phyloP scores from a whole-genome alignment of 2,888 invertebrate species.

The Melieria picta region DNA sequence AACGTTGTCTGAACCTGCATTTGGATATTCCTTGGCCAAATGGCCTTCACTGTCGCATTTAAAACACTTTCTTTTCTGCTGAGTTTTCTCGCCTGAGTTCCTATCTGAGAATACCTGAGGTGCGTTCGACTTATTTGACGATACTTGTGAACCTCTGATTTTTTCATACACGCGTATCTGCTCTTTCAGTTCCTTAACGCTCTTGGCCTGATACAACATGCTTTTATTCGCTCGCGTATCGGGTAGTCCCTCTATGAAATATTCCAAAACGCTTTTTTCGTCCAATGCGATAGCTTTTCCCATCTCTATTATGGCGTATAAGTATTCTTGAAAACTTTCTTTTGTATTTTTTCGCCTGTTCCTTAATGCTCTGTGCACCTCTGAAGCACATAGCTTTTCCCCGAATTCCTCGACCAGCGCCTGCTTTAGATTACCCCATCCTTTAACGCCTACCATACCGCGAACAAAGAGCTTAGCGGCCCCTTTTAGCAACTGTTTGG shows the following conservation, averaged over 20 bases:
- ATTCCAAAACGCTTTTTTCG: constrained; percentile 34
- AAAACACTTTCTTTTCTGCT: constrained; percentile 10
- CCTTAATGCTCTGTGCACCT: constrained; percentile 28
- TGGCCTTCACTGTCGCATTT: constrained; percentile 7
- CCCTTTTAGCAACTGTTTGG: constrained; percentile 5
- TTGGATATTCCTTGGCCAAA: constrained; percentile 1
- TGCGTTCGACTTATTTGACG: background rate
- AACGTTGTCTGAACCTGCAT: background rate
- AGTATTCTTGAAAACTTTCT: constrained; percentile 27
- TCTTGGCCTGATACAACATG: constrained; percentile 32
- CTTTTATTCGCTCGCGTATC: constrained; percentile 33
- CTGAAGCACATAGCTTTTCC: constrained; percentile 14
- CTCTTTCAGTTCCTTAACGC: constrained; percentile 19
- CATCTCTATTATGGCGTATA: constrained; percentile 30
- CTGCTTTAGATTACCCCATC: constrained; percentile 14
- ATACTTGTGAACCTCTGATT: constrained; percentile 20
- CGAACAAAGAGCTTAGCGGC: constrained; percentile 32
- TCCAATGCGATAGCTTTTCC: constrained; percentile 28
- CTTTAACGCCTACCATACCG: constrained; percentile 11
- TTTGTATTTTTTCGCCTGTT: constrained; percentile 18
- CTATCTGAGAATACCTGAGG: background rate
- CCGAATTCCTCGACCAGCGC: constrained; percentile 31
- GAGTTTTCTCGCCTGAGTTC: background rate
- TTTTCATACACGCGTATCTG: constrained; percentile 25
- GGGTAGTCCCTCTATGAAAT: constrained; percentile 34